Conservation (phyloP, 2,797 vertebrate species). For the Sphaeramia orbicularis region DNA sequence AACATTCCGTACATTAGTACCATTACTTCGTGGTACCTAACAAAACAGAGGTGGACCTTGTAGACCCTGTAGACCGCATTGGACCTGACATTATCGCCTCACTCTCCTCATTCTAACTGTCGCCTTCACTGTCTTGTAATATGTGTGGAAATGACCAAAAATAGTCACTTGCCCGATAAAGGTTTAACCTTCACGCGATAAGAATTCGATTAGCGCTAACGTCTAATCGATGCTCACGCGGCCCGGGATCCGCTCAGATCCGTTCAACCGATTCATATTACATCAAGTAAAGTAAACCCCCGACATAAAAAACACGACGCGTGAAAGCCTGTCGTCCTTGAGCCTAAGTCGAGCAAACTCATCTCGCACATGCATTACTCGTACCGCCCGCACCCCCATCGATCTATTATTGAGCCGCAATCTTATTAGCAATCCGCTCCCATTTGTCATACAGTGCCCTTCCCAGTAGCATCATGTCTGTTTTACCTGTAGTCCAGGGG, state of each 20-base stretch:
- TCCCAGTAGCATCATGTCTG: conserved; percentile 52
- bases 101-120: no score
- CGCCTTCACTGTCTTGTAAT: no score
- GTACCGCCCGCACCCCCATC: conserved; percentile 50
- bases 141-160: no score
- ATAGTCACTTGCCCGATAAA: no score
- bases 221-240: conserved; percentile 11
- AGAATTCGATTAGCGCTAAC: conserved; percentile 10
- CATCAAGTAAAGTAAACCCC: conserved; percentile 10
- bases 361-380: conserved; percentile 56
- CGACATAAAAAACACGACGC: neutral
- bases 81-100: no score
- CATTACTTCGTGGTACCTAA: no score
- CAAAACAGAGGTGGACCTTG: no score
- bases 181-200: conserved; percentile 16
- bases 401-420: conserved; percentile 71
- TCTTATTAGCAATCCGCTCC: conserved; percentile 60
- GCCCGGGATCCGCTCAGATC: neutral
- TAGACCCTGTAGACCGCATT: no score
- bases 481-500: conserved; percentile 47
- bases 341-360: conserved; percentile 35
- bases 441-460: conserved; percentile 65
- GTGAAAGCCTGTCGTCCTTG: conserved; percentile 48
- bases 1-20: no score
- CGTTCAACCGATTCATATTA: neutral